These are phyloP conservation scores for Brachionichthys hirsutus DNA, from an alignment of 2,113 vertebrate genomes.

Conservation along the genomic window DNA sequence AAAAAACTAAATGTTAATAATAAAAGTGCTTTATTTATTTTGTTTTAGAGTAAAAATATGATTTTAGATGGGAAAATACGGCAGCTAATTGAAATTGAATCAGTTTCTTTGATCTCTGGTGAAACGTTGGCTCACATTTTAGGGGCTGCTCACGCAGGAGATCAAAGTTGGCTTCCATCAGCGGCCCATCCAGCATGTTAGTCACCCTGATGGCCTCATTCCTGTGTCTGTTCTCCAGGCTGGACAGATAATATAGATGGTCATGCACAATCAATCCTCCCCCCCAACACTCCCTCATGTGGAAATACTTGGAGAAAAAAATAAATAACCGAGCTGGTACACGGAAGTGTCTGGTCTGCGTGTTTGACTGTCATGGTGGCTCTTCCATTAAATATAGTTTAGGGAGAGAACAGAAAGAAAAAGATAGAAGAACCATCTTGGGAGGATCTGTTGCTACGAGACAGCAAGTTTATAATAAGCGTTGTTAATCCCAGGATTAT, in stretches of 20 bases:
- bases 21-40: too few species aligned
- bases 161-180: slow-evolving; percentile 21
- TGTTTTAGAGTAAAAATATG: too few species aligned
- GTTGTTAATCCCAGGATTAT: slow-evolving; percentile 72
- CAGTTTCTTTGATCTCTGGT: slow-evolving; percentile 3
- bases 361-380: slow-evolving; percentile 58
- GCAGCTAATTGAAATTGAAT: slow-evolving; percentile 21
- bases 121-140: slow-evolving; percentile 4
- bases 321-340: too few species aligned
- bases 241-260: slow-evolving; percentile 19
- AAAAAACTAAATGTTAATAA: too few species aligned
- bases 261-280: slow-evolving; percentile 30
- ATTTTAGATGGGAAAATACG: slow-evolving; percentile 1
- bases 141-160: slow-evolving; percentile 1
- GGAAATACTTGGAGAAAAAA: slow-evolving; percentile 17
- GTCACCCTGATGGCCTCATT: background rate
- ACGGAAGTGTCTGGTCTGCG: slow-evolving; percentile 17
- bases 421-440: slow-evolving; percentile 57
- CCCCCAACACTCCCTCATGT: background rate
- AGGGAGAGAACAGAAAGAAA: slow-evolving; percentile 51
- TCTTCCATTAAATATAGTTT: slow-evolving; percentile 66
- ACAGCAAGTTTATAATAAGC: slow-evolving; percentile 78
- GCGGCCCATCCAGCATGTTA: slow-evolving; percentile 8
- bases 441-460: slow-evolving; percentile 74
- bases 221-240: slow-evolving; percentile 6